Conservation (phyloP, 2,113 vertebrate species). For the Nycticorax nycticorax region DNA sequence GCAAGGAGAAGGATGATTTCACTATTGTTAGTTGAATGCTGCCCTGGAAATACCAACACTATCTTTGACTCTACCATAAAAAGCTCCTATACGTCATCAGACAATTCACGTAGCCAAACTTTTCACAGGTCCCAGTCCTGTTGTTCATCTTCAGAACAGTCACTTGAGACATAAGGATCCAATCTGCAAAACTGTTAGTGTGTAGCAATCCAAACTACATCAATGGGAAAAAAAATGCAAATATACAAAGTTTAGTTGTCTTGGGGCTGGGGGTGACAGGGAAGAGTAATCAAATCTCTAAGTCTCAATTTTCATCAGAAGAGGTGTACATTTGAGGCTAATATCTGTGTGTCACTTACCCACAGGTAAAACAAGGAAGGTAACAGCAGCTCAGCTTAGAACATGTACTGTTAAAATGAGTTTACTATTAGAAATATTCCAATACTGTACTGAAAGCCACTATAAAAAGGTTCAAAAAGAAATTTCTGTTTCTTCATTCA, state of each 20-base stretch:
- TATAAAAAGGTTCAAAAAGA: not conserved
- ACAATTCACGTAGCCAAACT: not conserved
- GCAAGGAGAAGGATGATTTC: not conserved
- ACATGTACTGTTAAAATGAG: not conserved
- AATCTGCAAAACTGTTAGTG: not conserved
- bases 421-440: not conserved
- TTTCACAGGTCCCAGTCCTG: not conserved
- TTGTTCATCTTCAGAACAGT: not conserved
- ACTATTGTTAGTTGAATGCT: not conserved
- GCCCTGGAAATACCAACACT: not conserved
- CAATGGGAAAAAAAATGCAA: not conserved
- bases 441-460: not conserved
- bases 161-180: not conserved
- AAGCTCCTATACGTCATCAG: not conserved
- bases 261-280: not conserved
- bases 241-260: not conserved
- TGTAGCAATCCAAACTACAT: not conserved
- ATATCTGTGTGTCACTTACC: not conserved
- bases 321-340: not conserved
- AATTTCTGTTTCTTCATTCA: not conserved
- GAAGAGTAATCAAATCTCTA: not conserved
- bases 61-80: not conserved
- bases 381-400: not conserved
- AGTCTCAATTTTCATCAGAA: not conserved
- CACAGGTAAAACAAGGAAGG: not conserved